These are phyloP conservation scores for Notarius quadriscutis DNA, from an alignment of 2,113 vertebrate genomes.

Conservation along the genomic window DNA sequence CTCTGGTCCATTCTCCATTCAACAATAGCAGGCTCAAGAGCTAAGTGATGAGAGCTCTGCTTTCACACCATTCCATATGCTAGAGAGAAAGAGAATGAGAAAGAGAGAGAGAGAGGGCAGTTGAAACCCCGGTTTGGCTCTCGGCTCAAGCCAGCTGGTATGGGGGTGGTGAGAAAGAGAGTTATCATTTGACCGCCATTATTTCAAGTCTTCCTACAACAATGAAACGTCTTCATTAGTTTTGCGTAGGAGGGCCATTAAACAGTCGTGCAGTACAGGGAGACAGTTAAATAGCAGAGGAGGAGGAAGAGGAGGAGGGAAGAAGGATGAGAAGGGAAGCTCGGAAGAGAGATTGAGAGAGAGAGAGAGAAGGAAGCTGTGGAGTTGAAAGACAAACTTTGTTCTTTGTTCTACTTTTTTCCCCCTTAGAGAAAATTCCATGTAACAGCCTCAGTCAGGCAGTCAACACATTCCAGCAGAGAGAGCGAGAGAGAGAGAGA, in stretches of 20 bases:
- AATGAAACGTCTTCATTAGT: slow-evolving; percentile 75
- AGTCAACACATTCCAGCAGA: slow-evolving; percentile 42
- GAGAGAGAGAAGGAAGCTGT: neutral
- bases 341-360: slow-evolving; percentile 18
- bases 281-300: slow-evolving; percentile 51
- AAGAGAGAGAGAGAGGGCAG: slow-evolving; percentile 39
- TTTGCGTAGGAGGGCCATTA: slow-evolving; percentile 64
- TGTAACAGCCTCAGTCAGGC: slow-evolving; percentile 57
- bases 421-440: slow-evolving; percentile 51
- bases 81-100: neutral
- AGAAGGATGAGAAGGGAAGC: slow-evolving; percentile 55
- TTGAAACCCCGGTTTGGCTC: slow-evolving; percentile 72
- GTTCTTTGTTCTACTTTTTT: slow-evolving; percentile 68
- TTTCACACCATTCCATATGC: slow-evolving; percentile 57
- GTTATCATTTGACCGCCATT: slow-evolving; percentile 69
- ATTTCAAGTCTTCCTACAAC: slow-evolving; percentile 66
- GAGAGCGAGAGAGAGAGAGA: neutral
- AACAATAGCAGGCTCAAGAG: slow-evolving; percentile 22
- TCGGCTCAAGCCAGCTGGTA: slow-evolving; percentile 75
- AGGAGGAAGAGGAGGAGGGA: neutral
- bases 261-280: slow-evolving; percentile 54
- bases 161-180: slow-evolving; percentile 64
- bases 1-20: slow-evolving; percentile 64
- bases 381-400: slow-evolving; percentile 71
- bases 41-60: slow-evolving; percentile 38